These are phyloP conservation scores for Troglohyphantes excavatus DNA, from an alignment of 2,888 invertebrate genomes.

Conservation along the genomic window DNA sequence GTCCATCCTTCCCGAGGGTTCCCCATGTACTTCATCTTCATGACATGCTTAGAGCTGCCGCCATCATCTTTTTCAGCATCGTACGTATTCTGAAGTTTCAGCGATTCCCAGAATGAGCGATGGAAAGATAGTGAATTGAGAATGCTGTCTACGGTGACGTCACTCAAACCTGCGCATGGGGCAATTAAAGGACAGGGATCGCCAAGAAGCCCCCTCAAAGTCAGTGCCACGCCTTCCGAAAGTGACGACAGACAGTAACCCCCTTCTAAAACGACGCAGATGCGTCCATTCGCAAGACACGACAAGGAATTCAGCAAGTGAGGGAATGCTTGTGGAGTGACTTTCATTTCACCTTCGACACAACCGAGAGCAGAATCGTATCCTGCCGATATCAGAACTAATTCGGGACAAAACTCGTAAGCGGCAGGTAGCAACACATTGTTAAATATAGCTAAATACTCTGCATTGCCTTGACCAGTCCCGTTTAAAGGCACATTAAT, in stretches of 20 bases:
- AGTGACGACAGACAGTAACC: slow-evolving; percentile 95
- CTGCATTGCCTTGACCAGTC: slow-evolving; percentile 91
- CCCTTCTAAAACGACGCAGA: slow-evolving; percentile 94
- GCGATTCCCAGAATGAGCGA: slow-evolving; percentile 89
- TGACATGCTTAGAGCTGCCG: slow-evolving; percentile 51
- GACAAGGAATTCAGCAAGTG: slow-evolving; percentile 89
- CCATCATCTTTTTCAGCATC: slow-evolving; percentile 76
- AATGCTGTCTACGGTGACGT: slow-evolving; percentile 88
- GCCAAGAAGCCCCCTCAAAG: slow-evolving; percentile 90
- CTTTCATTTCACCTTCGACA: slow-evolving; percentile 96
- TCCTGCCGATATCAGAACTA: slow-evolving; percentile 92
- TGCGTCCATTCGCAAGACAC: slow-evolving; percentile 88
- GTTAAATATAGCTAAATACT: slow-evolving; percentile 94
- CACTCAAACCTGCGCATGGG: slow-evolving; percentile 80
- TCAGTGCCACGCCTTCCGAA: slow-evolving; percentile 93
- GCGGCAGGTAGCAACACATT: slow-evolving; percentile 93
- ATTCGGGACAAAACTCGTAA: slow-evolving; percentile 92
- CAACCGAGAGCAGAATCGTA: slow-evolving; percentile 96
- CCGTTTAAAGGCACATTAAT: slow-evolving; percentile 95
- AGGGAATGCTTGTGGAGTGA: slow-evolving; percentile 94
- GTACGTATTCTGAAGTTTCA: slow-evolving; percentile 86
- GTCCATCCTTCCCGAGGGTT: slow-evolving; percentile 12
- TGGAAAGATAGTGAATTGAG: slow-evolving; percentile 90
- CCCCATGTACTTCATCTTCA: slow-evolving; percentile 47
- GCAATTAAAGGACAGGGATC: slow-evolving; percentile 88